Evolutionary conservation across 2,113 vertebrate genomes (phyloP).

Genomic region (Brachyhypopomus occidentalis): DNA sequence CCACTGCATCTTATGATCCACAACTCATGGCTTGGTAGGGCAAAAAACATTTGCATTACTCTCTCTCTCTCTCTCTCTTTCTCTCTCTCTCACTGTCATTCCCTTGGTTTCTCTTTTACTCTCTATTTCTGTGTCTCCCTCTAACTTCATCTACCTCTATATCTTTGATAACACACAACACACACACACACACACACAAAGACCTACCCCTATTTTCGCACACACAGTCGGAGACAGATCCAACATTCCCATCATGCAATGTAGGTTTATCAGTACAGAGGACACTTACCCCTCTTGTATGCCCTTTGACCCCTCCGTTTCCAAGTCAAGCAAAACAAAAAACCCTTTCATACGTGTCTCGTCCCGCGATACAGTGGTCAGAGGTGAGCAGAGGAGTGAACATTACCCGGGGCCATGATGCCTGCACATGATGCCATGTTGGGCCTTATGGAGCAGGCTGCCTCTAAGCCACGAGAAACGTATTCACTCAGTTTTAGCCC

Average conservation of each 20-base stretch:
- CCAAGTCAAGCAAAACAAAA: too few relatives aligned
- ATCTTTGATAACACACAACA: not conserved
- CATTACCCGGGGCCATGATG: too few relatives aligned
- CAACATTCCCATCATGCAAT: not conserved
- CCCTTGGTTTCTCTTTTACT: too few relatives aligned
- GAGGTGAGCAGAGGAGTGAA: too few relatives aligned
- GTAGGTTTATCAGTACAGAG: not conserved
- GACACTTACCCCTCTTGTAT: too few relatives aligned
- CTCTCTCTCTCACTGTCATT: not conserved
- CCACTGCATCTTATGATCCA: constrained; percentile 76
- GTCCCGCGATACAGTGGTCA: too few relatives aligned
- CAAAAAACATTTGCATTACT: constrained; percentile 35
- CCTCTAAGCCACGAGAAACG: too few relatives aligned
- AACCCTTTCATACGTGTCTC: too few relatives aligned
- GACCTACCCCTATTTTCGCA: not conserved
- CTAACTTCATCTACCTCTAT: constrained; percentile 3
- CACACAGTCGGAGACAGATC: constrained; percentile 13
- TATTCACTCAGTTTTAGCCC: too few relatives aligned
- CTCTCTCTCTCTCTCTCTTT: constrained; percentile 33
- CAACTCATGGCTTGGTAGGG: constrained; percentile 33
- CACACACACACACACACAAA: not conserved
- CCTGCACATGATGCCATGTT: too few relatives aligned
- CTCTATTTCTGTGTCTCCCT: constrained; percentile 24
- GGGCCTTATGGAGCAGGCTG: too few relatives aligned
- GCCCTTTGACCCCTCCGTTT: too few relatives aligned